Evolutionary conservation across 2,888 invertebrate species (phyloP).

Genomic region (Oxystoma pomonae): DNA sequence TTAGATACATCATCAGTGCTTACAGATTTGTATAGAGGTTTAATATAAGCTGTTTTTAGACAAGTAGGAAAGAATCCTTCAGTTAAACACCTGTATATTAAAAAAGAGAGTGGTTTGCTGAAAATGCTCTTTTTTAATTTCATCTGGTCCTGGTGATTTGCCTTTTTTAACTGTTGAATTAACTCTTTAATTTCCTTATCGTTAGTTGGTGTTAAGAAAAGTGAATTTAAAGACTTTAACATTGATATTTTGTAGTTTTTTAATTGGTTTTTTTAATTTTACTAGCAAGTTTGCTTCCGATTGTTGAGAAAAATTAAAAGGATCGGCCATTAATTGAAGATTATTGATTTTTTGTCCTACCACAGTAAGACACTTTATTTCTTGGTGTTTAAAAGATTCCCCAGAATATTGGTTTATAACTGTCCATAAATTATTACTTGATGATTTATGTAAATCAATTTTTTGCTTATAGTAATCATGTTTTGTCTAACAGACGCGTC

Average conservation of each 20-base stretch:
- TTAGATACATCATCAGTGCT: background rate
- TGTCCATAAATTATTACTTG: background rate
- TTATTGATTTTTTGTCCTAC: background rate
- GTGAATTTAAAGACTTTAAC: too few species aligned
- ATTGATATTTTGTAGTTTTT: too few species aligned
- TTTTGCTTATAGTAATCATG: background rate
- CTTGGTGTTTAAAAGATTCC: background rate
- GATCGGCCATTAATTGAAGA: background rate
- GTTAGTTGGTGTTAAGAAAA: background rate
- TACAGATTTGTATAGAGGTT: background rate
- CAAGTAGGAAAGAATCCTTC: background rate
- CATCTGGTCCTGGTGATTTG: background rate
- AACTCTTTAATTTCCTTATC: background rate
- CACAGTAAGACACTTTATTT: background rate
- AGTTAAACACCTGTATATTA: background rate
- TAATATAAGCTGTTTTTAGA: background rate
- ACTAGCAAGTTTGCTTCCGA: background rate
- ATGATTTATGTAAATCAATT: background rate
- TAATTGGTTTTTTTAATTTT: background rate
- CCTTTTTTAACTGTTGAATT: background rate
- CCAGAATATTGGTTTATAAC: background rate
- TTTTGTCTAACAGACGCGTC: background rate
- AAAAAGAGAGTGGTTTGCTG: background rate
- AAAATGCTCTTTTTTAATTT: background rate
- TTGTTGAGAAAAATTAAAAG: background rate